Conservation (phyloP, 2,113 vertebrate genomes). For the Sander vitreus region DNA sequence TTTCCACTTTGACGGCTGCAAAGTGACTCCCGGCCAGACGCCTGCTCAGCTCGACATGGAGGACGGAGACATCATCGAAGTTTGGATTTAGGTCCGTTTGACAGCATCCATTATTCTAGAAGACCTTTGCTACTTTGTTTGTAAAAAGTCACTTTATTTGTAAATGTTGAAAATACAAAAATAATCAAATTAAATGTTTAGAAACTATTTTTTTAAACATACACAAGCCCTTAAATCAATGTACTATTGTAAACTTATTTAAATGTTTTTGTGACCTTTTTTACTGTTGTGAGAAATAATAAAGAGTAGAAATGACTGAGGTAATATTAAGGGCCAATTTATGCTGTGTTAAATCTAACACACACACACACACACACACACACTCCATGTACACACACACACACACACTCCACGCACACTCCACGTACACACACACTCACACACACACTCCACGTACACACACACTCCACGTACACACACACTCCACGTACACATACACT, state of each 20-base stretch:
- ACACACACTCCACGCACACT: too few relatives aligned
- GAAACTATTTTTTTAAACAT: not conserved
- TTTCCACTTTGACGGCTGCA: conserved; percentile 83
- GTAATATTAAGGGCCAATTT: not conserved
- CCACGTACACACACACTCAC: too few relatives aligned
- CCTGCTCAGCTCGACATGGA: conserved; percentile 85
- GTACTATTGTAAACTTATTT: not conserved
- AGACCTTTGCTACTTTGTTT: not conserved
- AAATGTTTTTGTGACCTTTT: not conserved
- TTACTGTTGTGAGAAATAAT: not conserved
- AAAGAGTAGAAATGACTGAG: not conserved
- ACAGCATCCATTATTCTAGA: not conserved
- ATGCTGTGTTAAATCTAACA: too few relatives aligned
- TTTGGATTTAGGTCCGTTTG: conserved; percentile 62
- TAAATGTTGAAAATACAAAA: not conserved
- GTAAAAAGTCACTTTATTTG: conserved; percentile 22
- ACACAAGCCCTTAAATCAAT: not conserved
- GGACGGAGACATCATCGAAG: conserved; percentile 85
- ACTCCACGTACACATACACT: too few relatives aligned
- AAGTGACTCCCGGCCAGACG: conserved; percentile 71
- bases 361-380: too few relatives aligned
- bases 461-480: too few relatives aligned
- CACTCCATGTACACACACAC: too few relatives aligned
- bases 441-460: too few relatives aligned
- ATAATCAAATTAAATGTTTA: not conserved